Percentiles rank a stretch among this genome's conserved stretches.
These are phyloP conservation scores for Acrocephalus kingi DNA, from an alignment of 2,113 vertebrate genomes.

Conservation along the genomic window DNA sequence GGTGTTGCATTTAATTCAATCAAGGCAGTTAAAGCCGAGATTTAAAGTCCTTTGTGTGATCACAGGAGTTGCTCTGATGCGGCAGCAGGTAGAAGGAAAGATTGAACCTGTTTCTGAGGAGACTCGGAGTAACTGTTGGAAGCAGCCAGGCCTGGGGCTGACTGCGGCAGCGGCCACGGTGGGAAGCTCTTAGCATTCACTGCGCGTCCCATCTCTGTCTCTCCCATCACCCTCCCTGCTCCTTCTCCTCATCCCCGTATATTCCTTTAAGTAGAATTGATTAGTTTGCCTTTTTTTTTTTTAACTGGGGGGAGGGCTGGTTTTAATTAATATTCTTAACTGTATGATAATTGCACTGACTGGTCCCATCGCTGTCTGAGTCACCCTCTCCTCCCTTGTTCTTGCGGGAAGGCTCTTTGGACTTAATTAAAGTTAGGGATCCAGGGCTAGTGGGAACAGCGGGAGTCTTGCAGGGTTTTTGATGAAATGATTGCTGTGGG, in stretches of 20 bases:
- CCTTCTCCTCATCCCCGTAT: not conserved
- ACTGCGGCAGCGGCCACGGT: conserved; percentile 14
- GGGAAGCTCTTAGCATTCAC: conserved; percentile 43
- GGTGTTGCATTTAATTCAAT: conserved; percentile 58
- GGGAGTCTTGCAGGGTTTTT: conserved; percentile 16
- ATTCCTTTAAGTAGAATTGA: conserved; percentile 49
- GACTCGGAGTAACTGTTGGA: not conserved
- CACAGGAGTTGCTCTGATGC: conserved; percentile 34
- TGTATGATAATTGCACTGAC: conserved; percentile 17
- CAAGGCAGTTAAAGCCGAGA: conserved; percentile 36
- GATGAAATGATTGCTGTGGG: conserved; percentile 41
- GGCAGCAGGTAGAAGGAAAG: conserved; percentile 37
- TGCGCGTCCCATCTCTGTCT: not conserved
- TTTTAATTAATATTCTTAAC: conserved; percentile 64
- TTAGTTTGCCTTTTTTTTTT: not conserved
- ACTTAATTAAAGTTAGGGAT: conserved; percentile 62
- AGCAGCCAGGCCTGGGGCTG: conserved; percentile 33
- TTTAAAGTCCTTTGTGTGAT: conserved; percentile 38
- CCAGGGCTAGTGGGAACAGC: conserved; percentile 40
- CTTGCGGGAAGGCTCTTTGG: not conserved
- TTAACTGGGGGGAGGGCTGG: not conserved
- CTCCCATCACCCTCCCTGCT: not conserved
- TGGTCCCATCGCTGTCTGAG: conserved; percentile 31
- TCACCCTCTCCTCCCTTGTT: conserved; percentile 30
- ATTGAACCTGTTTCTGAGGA: conserved; percentile 38